These are phyloP conservation scores for Rhinogobius similis DNA, from an alignment of 2,113 vertebrate genomes.

Conservation along the genomic window DNA sequence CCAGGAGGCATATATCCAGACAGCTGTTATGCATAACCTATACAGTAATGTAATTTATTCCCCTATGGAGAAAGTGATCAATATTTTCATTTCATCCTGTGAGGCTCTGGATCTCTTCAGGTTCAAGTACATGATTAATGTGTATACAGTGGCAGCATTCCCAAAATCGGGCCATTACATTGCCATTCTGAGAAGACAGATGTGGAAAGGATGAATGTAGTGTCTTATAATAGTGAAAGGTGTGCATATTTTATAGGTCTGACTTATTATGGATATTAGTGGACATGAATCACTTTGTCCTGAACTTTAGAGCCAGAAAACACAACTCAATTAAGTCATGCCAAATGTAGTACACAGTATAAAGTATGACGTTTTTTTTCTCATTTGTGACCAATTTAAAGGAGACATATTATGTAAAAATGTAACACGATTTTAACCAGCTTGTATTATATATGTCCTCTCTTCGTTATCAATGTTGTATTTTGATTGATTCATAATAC, in stretches of 20 bases:
- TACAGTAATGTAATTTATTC: conserved; percentile 38
- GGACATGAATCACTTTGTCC: conserved; percentile 14
- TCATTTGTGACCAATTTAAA: neutral
- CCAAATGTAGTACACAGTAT: neutral
- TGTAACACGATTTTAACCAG: no score
- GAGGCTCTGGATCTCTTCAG: conserved; percentile 29
- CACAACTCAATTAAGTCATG: neutral
- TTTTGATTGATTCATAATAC: no score
- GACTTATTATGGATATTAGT: conserved; percentile 6
- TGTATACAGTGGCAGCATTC: conserved; percentile 33
- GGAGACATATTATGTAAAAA: no score
- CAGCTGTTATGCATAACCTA: conserved; percentile 31
- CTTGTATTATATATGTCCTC: neutral
- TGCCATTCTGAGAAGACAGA: conserved; percentile 13
- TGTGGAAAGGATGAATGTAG: conserved; percentile 13
- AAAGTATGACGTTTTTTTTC: neutral
- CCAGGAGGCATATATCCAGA: conserved; percentile 17
- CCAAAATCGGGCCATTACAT: conserved; percentile 28
- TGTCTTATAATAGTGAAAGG: neutral
- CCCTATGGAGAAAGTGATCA: conserved; percentile 28
- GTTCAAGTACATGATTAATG: conserved; percentile 42
- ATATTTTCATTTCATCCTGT: conserved; percentile 38
- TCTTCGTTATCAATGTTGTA: no score
- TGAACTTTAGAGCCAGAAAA: conserved; percentile 17
- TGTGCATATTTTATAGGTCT: conserved; percentile 10